Conservation (phyloP, 2,888 invertebrate genomes). For the Nysson spinosus region DNA sequence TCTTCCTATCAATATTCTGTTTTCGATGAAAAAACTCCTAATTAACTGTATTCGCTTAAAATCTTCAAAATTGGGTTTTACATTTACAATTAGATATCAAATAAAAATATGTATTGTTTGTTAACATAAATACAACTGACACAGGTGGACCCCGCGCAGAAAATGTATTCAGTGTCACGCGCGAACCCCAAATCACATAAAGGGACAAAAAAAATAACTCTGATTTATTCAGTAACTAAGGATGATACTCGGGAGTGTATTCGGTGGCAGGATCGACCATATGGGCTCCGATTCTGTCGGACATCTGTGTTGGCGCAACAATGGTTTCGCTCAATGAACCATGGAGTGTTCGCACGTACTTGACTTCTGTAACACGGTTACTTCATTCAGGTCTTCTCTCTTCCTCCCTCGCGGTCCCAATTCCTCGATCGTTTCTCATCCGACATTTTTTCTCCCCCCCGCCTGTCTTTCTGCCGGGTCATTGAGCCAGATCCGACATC, state of each 20-base stretch:
- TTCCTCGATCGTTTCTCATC: neutral
- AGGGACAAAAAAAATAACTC: neutral
- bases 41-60: no score
- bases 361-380: conserved; percentile 62
- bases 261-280: conserved; percentile 39
- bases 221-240: conserved; percentile 17
- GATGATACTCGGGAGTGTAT: conserved; percentile 45
- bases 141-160: no score
- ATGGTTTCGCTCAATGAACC: conserved; percentile 67
- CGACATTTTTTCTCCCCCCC: neutral
- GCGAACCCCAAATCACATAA: neutral
- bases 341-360: conserved; percentile 61
- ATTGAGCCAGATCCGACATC: conserved; percentile 41
- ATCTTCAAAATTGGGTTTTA: no score
- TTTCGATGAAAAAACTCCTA: no score
- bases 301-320: conserved; percentile 77
- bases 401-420: conserved; percentile 3
- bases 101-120: no score
- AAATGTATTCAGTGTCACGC: no score
- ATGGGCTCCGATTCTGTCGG: conserved; percentile 44
- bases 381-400: neutral
- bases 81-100: no score
- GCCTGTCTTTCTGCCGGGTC: conserved; percentile 19
- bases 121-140: no score
- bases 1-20: no score